Conservation (phyloP, 2,797 vertebrate genomes). For the Megaceryle alcyon region DNA sequence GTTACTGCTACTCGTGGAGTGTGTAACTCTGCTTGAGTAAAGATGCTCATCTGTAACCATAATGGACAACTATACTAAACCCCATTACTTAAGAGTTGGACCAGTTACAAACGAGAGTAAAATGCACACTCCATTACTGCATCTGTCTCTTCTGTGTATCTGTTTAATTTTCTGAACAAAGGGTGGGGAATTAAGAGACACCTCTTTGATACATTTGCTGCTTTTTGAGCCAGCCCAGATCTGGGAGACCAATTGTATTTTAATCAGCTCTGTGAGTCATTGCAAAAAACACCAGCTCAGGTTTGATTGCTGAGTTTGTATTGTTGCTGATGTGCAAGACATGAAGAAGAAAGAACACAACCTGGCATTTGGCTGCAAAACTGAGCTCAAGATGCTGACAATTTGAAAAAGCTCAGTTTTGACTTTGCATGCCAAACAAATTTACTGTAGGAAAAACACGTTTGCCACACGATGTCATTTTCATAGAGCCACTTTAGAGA, state of each 20-base stretch:
- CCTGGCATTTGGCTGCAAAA: constrained; percentile 1
- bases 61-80: background rate
- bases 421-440: background rate
- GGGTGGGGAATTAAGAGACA: constrained; percentile 26
- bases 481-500: background rate
- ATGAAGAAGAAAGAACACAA: background rate
- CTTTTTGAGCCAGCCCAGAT: background rate
- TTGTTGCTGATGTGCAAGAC: constrained; percentile 35
- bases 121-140: background rate
- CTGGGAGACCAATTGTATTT: constrained; percentile 18
- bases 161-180: constrained; percentile 28
- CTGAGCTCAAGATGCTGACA: constrained; percentile 50
- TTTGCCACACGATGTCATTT: constrained; percentile 9
- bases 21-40: background rate
- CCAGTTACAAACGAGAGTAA: background rate
- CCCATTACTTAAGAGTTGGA: constrained; percentile 42
- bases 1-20: background rate
- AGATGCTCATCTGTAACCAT: background rate
- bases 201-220: background rate
- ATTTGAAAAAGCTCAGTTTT: background rate
- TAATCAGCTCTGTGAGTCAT: constrained; percentile 44
- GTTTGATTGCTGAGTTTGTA: background rate
- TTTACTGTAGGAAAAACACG: background rate
- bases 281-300: constrained; percentile 1
- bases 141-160: background rate